Conservation (phyloP, 2,113 vertebrate genomes). For the Pongo pygmaeus region DNA sequence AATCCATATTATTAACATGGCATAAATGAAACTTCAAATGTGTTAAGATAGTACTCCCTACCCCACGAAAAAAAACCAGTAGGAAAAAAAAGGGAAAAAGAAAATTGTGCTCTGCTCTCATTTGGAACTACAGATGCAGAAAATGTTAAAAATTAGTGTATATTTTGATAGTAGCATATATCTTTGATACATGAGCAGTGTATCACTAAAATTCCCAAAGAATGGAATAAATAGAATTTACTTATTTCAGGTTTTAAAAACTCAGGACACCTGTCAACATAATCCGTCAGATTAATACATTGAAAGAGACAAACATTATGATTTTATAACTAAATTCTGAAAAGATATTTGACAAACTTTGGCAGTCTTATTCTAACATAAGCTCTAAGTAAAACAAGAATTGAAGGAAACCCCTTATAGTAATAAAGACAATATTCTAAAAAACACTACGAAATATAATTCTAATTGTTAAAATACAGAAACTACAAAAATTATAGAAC, state of each 20-base stretch:
- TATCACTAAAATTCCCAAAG: background rate
- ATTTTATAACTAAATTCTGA: background rate
- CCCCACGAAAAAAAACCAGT: background rate
- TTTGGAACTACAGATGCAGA: background rate
- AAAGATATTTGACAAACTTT: background rate
- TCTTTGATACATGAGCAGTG: background rate
- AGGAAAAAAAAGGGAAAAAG: background rate
- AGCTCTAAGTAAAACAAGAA: background rate
- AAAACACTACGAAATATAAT: background rate
- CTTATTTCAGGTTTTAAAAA: background rate
- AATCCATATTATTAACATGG: background rate
- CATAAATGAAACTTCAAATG: background rate
- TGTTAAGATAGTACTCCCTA: background rate
- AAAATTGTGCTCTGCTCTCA: background rate
- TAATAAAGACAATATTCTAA: background rate
- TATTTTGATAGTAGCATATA: background rate
- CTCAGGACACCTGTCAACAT: background rate
- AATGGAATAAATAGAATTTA: background rate
- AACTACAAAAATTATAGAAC: background rate
- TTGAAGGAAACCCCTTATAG: background rate
- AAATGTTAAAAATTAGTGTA: background rate
- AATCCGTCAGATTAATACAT: background rate
- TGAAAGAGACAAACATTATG: slow-evolving; percentile 22
- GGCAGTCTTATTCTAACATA: background rate
- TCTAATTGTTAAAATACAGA: background rate